Percentiles rank a stretch among this genome's conserved stretches.
Conservation (phyloP, 2,113 vertebrate genomes). For the Chrysochloris asiatica region DNA sequence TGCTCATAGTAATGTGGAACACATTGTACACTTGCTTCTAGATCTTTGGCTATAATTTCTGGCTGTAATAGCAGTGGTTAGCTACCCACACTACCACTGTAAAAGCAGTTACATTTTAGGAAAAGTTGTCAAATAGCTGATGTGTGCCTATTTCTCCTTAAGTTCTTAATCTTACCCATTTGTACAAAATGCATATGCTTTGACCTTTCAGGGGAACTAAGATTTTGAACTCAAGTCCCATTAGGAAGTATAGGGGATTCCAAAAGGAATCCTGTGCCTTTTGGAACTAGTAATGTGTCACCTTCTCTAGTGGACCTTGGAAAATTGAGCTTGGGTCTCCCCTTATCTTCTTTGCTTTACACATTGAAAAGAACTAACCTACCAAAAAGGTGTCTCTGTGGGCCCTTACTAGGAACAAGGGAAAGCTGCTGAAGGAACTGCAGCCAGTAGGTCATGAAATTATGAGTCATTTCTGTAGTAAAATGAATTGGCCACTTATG, state of each 20-base stretch:
- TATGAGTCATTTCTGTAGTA: constrained; percentile 18
- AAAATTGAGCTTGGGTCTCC: not conserved
- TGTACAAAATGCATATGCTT: not conserved
- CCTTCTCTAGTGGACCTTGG: not conserved
- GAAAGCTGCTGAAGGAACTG: not conserved
- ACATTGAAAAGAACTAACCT: not conserved
- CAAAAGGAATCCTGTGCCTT: not conserved
- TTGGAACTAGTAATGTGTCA: not conserved
- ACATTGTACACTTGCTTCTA: not conserved
- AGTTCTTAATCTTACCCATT: constrained; percentile 19
- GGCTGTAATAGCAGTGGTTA: not conserved
- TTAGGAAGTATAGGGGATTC: not conserved
- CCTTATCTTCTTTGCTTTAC: not conserved
- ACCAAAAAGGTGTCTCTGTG: not conserved
- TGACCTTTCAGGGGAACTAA: not conserved
- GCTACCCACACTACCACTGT: not conserved
- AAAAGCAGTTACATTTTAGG: not conserved
- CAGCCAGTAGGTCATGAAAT: not conserved
- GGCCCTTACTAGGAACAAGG: not conserved
- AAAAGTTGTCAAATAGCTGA: not conserved
- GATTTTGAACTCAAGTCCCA: constrained; percentile 17
- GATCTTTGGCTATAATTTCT: not conserved
- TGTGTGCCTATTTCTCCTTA: not conserved
- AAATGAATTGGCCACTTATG: not conserved
- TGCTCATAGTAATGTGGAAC: not conserved